Percentiles rank a stretch among this genome's conserved stretches.
phyloP scores from a whole-genome alignment of 1,140 invertebrate species.

The Lasaia peninsularis region DNA sequence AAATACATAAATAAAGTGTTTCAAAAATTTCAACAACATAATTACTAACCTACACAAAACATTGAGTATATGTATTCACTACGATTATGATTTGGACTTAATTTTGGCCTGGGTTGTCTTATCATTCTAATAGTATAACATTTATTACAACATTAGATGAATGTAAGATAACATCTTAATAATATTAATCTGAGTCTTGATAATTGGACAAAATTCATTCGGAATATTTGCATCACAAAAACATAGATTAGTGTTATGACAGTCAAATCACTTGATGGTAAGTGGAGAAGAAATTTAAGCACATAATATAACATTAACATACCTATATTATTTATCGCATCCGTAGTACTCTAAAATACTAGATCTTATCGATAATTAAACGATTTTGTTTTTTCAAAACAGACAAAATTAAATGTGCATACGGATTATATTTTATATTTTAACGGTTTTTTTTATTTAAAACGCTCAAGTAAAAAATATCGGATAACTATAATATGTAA shows the following conservation, averaged over 20 bases:
- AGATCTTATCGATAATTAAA: no score
- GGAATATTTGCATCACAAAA: not conserved
- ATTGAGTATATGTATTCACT: not conserved
- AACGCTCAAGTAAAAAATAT: no score
- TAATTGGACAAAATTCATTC: not conserved
- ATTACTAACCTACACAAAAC: not conserved
- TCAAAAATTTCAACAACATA: not conserved
- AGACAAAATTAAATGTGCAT: no score
- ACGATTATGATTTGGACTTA: constrained; percentile 1
- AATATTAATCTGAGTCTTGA: not conserved
- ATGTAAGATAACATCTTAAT: not conserved
- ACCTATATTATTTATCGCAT: no score
- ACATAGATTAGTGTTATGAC: not conserved
- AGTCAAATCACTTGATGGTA: no score
- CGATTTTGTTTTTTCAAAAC: no score
- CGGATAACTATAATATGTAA: no score
- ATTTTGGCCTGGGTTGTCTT: not conserved
- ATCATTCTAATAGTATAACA: not conserved
- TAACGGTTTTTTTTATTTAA: no score
- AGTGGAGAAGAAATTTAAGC: no score
- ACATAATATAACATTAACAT: no score
- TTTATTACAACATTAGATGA: not conserved
- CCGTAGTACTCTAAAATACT: no score
- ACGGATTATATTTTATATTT: no score
- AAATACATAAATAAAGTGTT: not conserved